phyloP scores from a whole-genome alignment of 2,113 vertebrate species.

The Cariama cristata region DNA sequence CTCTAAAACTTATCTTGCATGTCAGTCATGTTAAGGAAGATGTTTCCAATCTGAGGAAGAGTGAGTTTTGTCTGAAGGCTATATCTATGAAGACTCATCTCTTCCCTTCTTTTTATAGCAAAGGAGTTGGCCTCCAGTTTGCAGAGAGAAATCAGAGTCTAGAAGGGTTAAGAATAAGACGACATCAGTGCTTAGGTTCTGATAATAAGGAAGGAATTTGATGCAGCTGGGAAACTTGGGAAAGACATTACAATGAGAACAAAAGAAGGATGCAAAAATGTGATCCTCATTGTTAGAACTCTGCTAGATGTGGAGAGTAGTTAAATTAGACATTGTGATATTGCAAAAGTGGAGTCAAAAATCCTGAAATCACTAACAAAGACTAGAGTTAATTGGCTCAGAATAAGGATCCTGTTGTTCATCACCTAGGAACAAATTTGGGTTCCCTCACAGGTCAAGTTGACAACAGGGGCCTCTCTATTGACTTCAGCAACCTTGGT shows the following conservation, averaged over 20 bases:
- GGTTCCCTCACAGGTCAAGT: neutral
- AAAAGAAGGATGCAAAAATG: neutral
- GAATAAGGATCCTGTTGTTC: neutral
- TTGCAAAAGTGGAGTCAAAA: neutral
- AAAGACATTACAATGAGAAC: neutral
- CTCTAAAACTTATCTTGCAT: neutral
- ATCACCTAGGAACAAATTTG: neutral
- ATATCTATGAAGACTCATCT: neutral
- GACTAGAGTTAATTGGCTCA: neutral
- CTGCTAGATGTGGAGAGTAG: neutral
- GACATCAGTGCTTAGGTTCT: neutral
- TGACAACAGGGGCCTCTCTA: neutral
- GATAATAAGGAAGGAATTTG: neutral
- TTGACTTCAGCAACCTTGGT: neutral
- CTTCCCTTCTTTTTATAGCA: neutral
- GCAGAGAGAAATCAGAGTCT: neutral
- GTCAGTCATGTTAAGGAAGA: neutral
- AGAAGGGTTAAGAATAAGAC: neutral
- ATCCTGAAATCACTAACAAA: neutral
- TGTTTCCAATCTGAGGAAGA: constrained; percentile 9
- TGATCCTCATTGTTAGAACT: neutral
- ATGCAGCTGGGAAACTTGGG: neutral
- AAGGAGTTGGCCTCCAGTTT: neutral
- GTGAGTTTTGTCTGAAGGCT: neutral
- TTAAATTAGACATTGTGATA: neutral